phyloP scores from a whole-genome alignment of 2,888 invertebrate species.

The Chaitophorus viminalis region DNA sequence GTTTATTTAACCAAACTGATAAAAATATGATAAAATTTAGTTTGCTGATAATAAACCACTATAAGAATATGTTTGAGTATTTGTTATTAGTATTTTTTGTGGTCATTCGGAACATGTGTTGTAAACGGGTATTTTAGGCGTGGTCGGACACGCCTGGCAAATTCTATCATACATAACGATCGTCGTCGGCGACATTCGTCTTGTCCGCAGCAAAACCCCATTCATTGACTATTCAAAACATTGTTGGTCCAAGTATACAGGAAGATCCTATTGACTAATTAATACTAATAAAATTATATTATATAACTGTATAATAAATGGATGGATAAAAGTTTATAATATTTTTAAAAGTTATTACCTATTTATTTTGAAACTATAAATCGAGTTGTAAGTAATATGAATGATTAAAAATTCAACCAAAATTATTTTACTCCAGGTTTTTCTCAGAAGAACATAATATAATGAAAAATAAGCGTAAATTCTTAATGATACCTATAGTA shows the following conservation, averaged over 20 bases:
- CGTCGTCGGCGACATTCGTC: conserved; percentile 17
- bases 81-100: conserved; percentile 6
- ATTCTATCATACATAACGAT: conserved; percentile 34
- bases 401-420: background rate
- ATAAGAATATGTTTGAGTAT: background rate
- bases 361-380: background rate
- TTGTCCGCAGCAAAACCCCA: background rate
- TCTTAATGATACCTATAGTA: background rate
- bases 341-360: background rate
- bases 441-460: background rate
- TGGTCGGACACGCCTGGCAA: conserved; percentile 46
- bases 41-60: background rate
- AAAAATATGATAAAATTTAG: background rate
- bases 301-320: background rate
- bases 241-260: conserved; percentile 22
- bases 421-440: background rate
- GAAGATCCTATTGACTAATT: conserved; percentile 32
- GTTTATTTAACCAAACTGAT: background rate
- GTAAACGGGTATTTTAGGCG: conserved; percentile 47
- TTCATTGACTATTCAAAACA: conserved; percentile 36
- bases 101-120: conserved; percentile 46
- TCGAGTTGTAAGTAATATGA: background rate
- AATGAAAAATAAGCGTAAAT: conserved; percentile 8
- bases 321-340: background rate
- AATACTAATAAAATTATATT: conserved; percentile 9